These are phyloP conservation scores for Ctenopoma multispine DNA, from an alignment of 2,797 vertebrate species.

Conservation along the genomic window DNA sequence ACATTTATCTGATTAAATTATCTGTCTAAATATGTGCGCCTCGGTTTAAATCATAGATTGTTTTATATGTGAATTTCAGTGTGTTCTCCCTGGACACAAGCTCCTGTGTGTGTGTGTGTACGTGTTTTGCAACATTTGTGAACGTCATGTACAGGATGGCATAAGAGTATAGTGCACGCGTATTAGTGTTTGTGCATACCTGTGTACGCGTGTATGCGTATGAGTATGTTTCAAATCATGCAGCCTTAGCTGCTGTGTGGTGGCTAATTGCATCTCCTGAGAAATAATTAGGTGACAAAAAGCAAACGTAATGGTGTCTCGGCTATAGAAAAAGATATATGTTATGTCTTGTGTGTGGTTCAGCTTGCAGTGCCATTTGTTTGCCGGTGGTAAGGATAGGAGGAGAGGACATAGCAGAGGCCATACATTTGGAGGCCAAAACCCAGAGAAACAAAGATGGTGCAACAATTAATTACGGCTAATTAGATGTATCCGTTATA, in stretches of 20 bases:
- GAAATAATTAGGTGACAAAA: constrained; percentile 84
- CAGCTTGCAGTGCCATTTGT: constrained; percentile 66
- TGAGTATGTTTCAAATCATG: constrained; percentile 61
- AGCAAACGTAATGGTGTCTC: constrained; percentile 75
- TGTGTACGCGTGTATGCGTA: constrained; percentile 25
- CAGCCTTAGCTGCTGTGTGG: constrained; percentile 55
- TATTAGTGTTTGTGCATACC: constrained; percentile 15
- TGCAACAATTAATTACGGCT: constrained; percentile 82
- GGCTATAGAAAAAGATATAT: constrained; percentile 67
- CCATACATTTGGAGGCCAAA: constrained; percentile 69
- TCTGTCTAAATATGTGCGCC: constrained; percentile 74
- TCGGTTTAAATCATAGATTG: constrained; percentile 58
- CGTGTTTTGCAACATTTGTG: constrained; percentile 34
- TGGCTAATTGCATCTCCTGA: constrained; percentile 84
- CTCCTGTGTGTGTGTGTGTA: constrained; percentile 54
- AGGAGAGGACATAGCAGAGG: constrained; percentile 64
- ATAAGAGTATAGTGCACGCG: neutral
- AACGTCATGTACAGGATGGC: neutral
- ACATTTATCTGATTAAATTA: constrained; percentile 79
- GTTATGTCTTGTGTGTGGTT: constrained; percentile 69
- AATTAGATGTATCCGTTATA: constrained; percentile 82
- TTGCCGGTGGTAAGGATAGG: constrained; percentile 62
- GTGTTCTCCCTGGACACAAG: constrained; percentile 63
- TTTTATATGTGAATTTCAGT: constrained; percentile 69
- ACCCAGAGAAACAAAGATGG: constrained; percentile 71